Conservation (phyloP, 92 coral and sea anemone genomes). For the Umimayanthus chanpuru region DNA sequence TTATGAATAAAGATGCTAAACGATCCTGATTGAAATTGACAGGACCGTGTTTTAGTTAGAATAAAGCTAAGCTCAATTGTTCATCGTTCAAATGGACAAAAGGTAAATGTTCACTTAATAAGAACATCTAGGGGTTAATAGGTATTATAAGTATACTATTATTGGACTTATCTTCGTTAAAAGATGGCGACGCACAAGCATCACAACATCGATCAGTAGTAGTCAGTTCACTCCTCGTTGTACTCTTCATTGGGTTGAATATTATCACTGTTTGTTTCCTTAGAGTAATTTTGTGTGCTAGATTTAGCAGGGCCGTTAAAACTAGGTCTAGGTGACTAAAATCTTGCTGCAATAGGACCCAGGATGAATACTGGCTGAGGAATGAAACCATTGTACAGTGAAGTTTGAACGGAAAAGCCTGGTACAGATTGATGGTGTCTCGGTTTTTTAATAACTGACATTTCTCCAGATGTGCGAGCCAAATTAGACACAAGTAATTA, state of each 20-base stretch:
- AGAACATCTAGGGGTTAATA: background rate
- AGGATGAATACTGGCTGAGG: background rate
- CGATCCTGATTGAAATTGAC: too few species aligned
- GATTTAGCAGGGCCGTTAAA: too few species aligned
- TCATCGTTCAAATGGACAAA: conserved; percentile 4
- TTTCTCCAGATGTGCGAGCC: too few species aligned
- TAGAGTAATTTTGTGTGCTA: too few species aligned
- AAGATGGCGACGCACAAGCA: conserved; percentile 6
- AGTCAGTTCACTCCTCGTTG: too few species aligned
- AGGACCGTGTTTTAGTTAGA: conserved; percentile 11
- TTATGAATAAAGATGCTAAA: background rate
- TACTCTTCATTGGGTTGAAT: too few species aligned
- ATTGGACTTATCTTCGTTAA: conserved; percentile 7
- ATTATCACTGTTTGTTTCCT: too few species aligned
- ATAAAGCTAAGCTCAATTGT: conserved; percentile 14
- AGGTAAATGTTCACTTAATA: background rate
- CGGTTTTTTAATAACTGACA: conserved; percentile 15
- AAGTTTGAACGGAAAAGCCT: background rate
- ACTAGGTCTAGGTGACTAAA: too few species aligned
- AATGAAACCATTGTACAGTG: background rate
- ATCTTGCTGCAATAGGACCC: background rate
- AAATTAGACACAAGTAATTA: too few species aligned
- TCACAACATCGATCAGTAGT: background rate
- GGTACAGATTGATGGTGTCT: conserved; percentile 14
- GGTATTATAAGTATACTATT: conserved; percentile 5